Evolutionary conservation across 2,797 vertebrate genomes (phyloP).

Genomic region (Crax fasciolata): DNA sequence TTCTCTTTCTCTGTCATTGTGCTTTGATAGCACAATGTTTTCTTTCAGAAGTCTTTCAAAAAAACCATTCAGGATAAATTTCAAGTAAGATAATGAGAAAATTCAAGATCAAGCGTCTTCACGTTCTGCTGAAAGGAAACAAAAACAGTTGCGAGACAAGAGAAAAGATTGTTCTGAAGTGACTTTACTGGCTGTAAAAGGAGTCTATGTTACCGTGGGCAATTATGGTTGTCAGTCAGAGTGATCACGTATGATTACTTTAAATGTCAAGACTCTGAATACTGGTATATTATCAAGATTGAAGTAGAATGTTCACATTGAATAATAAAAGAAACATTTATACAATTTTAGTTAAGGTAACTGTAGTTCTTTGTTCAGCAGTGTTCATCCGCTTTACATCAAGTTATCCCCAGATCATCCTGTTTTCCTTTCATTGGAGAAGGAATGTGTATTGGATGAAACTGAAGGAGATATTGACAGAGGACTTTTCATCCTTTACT

Average conservation of each 20-base stretch:
- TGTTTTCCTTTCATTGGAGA: background rate
- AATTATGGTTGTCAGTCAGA: constrained; percentile 44
- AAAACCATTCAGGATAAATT: background rate
- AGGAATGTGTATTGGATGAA: background rate
- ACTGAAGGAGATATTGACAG: background rate
- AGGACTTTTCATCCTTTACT: background rate
- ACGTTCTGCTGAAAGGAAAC: background rate
- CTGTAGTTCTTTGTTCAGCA: background rate
- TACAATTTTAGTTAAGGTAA: background rate
- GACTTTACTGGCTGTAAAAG: background rate
- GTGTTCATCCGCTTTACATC: background rate
- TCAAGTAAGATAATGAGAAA: background rate
- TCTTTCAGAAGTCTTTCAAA: background rate
- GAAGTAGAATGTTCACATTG: background rate
- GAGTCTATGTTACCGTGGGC: background rate
- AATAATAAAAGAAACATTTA: background rate
- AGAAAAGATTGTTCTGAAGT: background rate
- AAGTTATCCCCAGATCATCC: background rate
- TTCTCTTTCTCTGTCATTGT: background rate
- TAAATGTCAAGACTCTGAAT: background rate
- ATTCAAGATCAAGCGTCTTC: background rate
- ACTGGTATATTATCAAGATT: background rate
- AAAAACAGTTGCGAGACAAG: background rate
- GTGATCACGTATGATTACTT: background rate
- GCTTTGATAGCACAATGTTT: background rate